phyloP scores from a whole-genome alignment of 2,113 vertebrate species.

The Zosterops hypoxanthus region DNA sequence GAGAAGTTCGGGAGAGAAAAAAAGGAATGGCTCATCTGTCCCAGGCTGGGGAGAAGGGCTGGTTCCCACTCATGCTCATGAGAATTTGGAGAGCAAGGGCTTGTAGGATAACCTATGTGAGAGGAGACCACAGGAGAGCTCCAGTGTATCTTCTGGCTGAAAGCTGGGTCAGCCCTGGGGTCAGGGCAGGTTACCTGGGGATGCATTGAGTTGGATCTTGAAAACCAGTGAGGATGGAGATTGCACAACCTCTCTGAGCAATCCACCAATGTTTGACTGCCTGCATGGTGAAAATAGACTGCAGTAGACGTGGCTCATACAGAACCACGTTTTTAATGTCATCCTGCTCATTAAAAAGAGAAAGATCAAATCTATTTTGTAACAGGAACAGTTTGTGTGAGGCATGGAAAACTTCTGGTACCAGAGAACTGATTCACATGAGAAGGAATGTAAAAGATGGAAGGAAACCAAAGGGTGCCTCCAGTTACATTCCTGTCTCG shows the following conservation, averaged over 20 bases:
- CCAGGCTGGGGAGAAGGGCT: background rate
- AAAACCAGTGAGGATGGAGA: background rate
- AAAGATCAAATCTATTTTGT: slow-evolving; percentile 29
- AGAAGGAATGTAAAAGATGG: background rate
- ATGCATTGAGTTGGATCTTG: background rate
- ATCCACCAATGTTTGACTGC: background rate
- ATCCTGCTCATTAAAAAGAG: slow-evolving; percentile 17
- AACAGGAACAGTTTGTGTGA: background rate
- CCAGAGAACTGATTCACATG: background rate
- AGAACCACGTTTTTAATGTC: background rate
- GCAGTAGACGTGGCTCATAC: background rate
- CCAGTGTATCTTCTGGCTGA: background rate
- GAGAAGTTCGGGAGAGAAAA: background rate
- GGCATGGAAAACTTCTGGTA: background rate
- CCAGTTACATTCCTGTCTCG: background rate
- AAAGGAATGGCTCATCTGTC: background rate
- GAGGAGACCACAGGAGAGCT: background rate
- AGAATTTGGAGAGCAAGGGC: background rate
- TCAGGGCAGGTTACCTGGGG: background rate
- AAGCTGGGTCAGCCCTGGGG: background rate
- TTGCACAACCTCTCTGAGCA: background rate
- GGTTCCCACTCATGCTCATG: fast-evolving
- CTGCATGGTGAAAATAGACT: background rate
- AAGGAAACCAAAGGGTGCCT: background rate
- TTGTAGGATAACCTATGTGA: background rate